These are phyloP conservation scores for Pangasius krempfi DNA, from an alignment of 2,797 vertebrate genomes.

Conservation along the genomic window DNA sequence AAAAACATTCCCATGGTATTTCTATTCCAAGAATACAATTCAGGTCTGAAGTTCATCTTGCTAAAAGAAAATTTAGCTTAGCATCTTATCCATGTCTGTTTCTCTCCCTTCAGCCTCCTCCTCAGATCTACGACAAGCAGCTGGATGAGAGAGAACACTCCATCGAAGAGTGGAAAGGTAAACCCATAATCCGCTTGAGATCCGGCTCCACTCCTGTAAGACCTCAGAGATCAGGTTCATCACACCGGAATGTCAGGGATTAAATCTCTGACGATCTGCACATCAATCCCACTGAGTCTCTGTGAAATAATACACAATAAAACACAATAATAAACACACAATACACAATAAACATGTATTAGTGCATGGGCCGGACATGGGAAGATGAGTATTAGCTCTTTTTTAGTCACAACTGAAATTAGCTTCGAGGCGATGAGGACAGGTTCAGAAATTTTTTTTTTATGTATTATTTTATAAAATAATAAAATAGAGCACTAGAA, in stretches of 20 bases:
- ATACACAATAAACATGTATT: neutral
- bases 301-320: neutral
- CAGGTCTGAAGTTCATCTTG: neutral
- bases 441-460: neutral
- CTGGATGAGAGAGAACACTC: conserved; percentile 99
- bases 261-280: neutral
- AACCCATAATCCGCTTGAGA: conserved; percentile 32
- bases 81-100: neutral
- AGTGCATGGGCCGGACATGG: neutral
- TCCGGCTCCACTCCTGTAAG: neutral
- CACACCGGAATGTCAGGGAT: neutral
- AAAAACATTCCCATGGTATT: neutral
- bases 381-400: neutral
- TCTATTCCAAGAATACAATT: neutral
- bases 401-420: neutral
- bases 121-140: conserved; percentile 98
- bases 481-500: neutral
- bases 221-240: neutral
- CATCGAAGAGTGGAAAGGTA: conserved; percentile 99
- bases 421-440: neutral
- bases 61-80: neutral
- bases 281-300: neutral
- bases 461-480: neutral
- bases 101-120: conserved; percentile 83
- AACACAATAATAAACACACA: too few relatives aligned